Evolutionary conservation across 2,113 vertebrate genomes (phyloP).

Genomic region (Boleophthalmus pectinirostris): DNA sequence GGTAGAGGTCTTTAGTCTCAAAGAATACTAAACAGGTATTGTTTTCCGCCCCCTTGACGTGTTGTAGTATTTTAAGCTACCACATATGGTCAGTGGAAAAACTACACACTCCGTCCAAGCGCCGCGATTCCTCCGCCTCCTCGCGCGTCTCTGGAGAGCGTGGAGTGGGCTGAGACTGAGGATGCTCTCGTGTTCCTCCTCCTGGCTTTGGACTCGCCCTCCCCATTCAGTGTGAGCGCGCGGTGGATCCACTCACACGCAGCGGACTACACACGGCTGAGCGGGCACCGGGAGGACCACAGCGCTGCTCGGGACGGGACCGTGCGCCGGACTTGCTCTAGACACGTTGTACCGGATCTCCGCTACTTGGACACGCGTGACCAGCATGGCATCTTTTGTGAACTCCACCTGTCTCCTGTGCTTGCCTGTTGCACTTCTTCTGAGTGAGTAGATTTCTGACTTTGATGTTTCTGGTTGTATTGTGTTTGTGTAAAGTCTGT

Average conservation of each 20-base stretch:
- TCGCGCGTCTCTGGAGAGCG: conserved; percentile 17
- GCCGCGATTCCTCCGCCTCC: conserved; percentile 24
- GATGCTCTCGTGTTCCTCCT: conserved; percentile 15
- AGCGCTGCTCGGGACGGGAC: conserved; percentile 15
- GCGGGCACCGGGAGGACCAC: conserved; percentile 22
- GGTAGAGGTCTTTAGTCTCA: too few species aligned
- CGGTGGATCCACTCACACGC: conserved; percentile 45
- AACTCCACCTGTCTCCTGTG: conserved; percentile 69
- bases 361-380: not conserved
- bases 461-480: not conserved
- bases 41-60: not conserved
- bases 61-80: not conserved
- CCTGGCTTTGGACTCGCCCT: conserved; percentile 46
- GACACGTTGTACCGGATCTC: not conserved
- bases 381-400: conserved; percentile 70
- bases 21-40: too few species aligned
- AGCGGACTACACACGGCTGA: conserved; percentile 42
- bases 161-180: not conserved
- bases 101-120: not conserved
- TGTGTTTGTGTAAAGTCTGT: not conserved
- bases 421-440: conserved; percentile 79
- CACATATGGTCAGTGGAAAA: not conserved
- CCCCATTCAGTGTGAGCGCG: conserved; percentile 47
- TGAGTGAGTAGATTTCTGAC: conserved; percentile 69
- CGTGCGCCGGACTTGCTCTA: conserved; percentile 6